Evolutionary conservation across 2,888 invertebrate species (phyloP), one percentile per base, ranked within the genome.

Genomic region (Drosophila falleni): DNA sequence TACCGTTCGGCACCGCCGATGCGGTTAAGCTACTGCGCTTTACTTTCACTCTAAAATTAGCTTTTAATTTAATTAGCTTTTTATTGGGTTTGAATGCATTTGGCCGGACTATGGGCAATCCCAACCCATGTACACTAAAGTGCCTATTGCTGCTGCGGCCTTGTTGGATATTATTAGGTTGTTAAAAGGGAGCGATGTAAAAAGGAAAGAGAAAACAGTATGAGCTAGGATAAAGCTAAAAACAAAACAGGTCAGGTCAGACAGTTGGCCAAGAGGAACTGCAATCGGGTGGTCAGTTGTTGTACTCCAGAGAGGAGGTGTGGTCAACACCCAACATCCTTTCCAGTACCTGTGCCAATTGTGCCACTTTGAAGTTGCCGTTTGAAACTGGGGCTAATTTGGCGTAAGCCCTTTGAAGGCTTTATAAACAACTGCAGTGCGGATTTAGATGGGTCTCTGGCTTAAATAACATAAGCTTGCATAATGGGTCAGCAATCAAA

Each of bases 41-140:
- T 82, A 84, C 67, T 74, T 83, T 72, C 73, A 60, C 80, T 78
- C 60, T 63, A 65, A 79, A 86, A 73, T 74, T 65, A 73, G 89
- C 86, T 86, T 82, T 86, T 86, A 88, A 84, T 86, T 86, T 86
- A 84, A 84, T 84, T 88, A 84, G 89, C 73, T 82, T 88, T 88
- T 80, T 83, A 84, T 82, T 84, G 75, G 69, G 37, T 65, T 70
- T 73, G 78, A 88, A 84, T 84, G 83, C 88, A 86, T 80, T 78
- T 65, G 56, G 29, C 65, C 15, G 41, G 39, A 13, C 11, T 33
- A 62, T 15, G 15, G 10, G 4, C 51, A 11, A 37, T 19, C 9
- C 44, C 51, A 60, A 26, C 37, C 41, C 39, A 49, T 46, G 53
- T 39, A 13, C 35, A 11, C 33, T 47, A 13, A 33, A 65, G 51